phyloP scores from a whole-genome alignment of 2,113 vertebrate genomes.

The Lampris incognitus region DNA sequence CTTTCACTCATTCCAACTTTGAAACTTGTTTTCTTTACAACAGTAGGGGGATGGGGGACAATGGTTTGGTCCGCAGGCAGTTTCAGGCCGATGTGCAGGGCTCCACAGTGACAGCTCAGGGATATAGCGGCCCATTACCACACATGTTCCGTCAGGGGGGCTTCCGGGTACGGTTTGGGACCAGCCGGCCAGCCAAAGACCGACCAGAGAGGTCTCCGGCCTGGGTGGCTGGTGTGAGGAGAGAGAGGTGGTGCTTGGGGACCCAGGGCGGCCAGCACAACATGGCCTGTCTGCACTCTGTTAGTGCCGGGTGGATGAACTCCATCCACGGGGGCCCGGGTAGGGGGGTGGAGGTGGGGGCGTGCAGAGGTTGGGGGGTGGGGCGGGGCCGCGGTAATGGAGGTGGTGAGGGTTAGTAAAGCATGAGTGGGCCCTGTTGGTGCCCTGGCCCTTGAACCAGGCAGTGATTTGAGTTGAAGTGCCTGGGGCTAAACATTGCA shows the following conservation, averaged over 20 bases:
- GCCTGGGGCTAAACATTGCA: slow-evolving; percentile 69
- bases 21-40: neutral
- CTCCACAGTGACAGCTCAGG: slow-evolving; percentile 51
- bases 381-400: neutral
- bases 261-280: slow-evolving; percentile 12
- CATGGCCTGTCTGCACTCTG: slow-evolving; percentile 26
- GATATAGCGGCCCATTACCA: slow-evolving; percentile 62
- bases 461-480: slow-evolving; percentile 59
- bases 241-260: slow-evolving; percentile 25
- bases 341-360: slow-evolving; percentile 21
- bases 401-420: slow-evolving; percentile 39
- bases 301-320: slow-evolving; percentile 38
- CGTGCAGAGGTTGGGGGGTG: neutral
- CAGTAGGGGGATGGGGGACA: neutral
- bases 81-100: slow-evolving; percentile 39
- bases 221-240: slow-evolving; percentile 13
- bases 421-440: slow-evolving; percentile 64
- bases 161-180: neutral
- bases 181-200: neutral
- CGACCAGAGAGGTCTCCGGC: neutral
- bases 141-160: slow-evolving; percentile 47
- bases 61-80: slow-evolving; percentile 30
- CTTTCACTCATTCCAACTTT: neutral
- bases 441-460: slow-evolving; percentile 60
- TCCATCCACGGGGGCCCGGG: slow-evolving; percentile 28